Base-by-base conservation (phyloP, 2,888 invertebrate species). In the Timema podura region DNA sequence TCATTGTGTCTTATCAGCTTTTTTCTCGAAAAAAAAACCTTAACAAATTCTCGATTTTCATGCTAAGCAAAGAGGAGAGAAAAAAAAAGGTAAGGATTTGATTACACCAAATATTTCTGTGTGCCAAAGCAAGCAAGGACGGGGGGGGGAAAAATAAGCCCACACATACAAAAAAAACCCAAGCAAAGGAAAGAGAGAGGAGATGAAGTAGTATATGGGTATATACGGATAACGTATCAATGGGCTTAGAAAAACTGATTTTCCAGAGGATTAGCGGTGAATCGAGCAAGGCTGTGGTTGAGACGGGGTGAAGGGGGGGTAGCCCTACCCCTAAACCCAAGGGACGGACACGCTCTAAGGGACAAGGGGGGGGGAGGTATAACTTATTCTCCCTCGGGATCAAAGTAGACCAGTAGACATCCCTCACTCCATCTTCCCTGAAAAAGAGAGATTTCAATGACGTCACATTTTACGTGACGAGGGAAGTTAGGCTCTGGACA, bases 231-330 rank as follows among this genome's bases (percentile, higher is more conserved):
- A 66, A 64, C 57, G 73, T 72, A 73, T 73, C 73, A 73, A 72
- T 72, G 73, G 71, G 73, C 73, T 73, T 71, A 73, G 71, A 71
- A 73, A 73, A 73, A 73, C 73, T 73, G 73, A 73, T 73, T 73
- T 72, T 73, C 71, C 71, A 68, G 67, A 51, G 72, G 73, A 73
- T 73, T 73, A 73, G 73, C 68, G 73, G 73, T 68, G 72, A 68
- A 72, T 72, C 72, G 72, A 70, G 44, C 44, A 16, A 45, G 6
- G 61, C 6, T 15, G 61, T 5, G 57, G 30, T 9, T 15, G 57
- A 30, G 45, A 45, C 5, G n/a, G 44, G 16, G 30, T 11, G 61
- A 13, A 6, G 61, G 61, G 11, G 1, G 44, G 30, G 30, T 30
- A 30, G 30, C 30, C 30, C 30, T 30, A 30, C 30, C 30, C 30